phyloP scores from a whole-genome alignment of 2,888 invertebrate genomes.

The Lypha dubia region DNA sequence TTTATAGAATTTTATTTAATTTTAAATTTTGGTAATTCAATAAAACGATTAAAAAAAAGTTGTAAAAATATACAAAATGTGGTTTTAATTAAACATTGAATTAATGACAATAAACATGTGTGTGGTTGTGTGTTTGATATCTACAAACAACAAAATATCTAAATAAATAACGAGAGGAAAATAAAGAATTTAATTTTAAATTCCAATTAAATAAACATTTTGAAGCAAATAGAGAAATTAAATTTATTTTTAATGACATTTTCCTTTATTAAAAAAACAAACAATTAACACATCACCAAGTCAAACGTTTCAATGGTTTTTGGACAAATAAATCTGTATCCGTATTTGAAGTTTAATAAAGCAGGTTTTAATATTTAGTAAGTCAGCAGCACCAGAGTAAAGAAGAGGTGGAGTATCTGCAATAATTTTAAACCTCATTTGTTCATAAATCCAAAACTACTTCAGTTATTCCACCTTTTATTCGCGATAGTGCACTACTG shows the following conservation, averaged over 20 bases:
- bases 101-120: slow-evolving; percentile 42
- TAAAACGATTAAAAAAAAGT: slow-evolving; percentile 50
- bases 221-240: slow-evolving; percentile 30
- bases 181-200: slow-evolving; percentile 34
- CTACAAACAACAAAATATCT: slow-evolving; percentile 37
- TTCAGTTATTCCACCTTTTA: too few species aligned
- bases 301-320: slow-evolving; percentile 39
- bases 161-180: slow-evolving; percentile 40
- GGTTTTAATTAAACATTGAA: slow-evolving; percentile 61
- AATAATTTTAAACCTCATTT: too few species aligned
- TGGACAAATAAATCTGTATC: neutral
- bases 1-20: slow-evolving; percentile 41
- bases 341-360: too few species aligned
- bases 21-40: slow-evolving; percentile 64
- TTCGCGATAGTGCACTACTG: too few species aligned
- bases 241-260: slow-evolving; percentile 55
- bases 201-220: slow-evolving; percentile 45
- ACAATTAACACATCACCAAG: slow-evolving; percentile 28
- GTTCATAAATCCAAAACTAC: too few species aligned
- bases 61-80: slow-evolving; percentile 44
- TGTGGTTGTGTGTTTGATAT: neutral
- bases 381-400: too few species aligned
- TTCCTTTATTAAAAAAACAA: slow-evolving; percentile 13
- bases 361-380: too few species aligned
- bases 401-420: too few species aligned